phyloP scores from a whole-genome alignment of 2,888 invertebrate species.

The Drosophila nigricruria region DNA sequence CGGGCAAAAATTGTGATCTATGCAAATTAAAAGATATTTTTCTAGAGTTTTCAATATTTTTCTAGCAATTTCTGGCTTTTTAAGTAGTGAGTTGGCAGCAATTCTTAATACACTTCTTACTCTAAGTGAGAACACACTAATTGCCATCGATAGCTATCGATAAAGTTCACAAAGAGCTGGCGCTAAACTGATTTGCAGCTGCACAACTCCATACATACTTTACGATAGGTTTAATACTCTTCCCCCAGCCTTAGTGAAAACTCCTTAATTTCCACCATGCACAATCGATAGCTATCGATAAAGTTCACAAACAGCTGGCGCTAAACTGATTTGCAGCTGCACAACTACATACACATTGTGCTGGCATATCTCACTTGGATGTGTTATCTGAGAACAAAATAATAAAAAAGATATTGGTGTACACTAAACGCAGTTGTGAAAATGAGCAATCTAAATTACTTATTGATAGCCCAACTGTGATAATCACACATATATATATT shows the following conservation, averaged over 20 bases:
- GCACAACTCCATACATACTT: background rate
- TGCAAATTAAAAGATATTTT: no score
- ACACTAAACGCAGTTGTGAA: no score
- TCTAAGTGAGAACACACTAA: conserved; percentile 1
- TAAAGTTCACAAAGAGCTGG: no score
- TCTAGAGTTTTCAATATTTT: no score
- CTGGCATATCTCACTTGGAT: background rate
- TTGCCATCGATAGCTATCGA: no score
- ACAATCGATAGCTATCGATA: conserved; percentile 23
- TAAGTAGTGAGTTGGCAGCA: no score
- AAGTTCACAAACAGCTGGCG: conserved; percentile 28
- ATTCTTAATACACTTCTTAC: background rate
- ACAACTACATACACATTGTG: background rate
- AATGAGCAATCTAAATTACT: background rate
- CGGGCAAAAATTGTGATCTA: no score
- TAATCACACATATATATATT: background rate
- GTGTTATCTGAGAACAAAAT: conserved; percentile 19
- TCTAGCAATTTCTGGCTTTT: no score
- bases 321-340: background rate
- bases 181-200: no score
- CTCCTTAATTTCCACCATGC: background rate
- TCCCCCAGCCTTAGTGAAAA: conserved; percentile 2
- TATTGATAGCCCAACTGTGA: background rate
- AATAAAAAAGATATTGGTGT: background rate
- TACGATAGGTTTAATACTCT: background rate